Base-by-base conservation (phyloP, 2,113 vertebrate species). In the Eulemur rufifrons region DNA sequence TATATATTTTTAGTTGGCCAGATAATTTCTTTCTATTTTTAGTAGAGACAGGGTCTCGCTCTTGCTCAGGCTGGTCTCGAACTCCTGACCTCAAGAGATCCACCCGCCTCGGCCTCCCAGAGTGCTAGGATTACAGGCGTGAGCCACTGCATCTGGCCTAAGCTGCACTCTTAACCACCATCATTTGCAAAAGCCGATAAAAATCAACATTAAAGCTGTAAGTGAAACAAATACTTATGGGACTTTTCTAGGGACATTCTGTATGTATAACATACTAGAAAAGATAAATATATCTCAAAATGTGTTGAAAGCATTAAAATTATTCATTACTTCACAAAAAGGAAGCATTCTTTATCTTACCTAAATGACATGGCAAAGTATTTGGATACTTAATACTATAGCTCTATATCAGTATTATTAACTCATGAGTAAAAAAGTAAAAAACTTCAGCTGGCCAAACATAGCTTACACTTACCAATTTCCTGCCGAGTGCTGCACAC, bases 401-500 rank as follows among this genome's bases (percentile, higher is more conserved):
- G 37, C 17, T 63, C 42, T 76, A 4, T 27, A 54, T 56, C 9
- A 52, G 42, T 42, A 89, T 34, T 50, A 74, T 5, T 71, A 12
- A 12, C 42, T 18, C 68, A 47, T 52, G 9, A 91, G 47, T 68
- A 34, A 86, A 80, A 86, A 78, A 23, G n/a, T 74, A 42, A 80
- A 90, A 77, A 88, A n/a, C 11, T 42, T 45, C 17, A 78, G 50
- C 76, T 78, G 34, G 23, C 27, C 80, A 68, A 73, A 92, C 27
- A 47, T 0, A 78, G 32, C 27, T 94, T 9, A 6, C 39, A 96
- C 99, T 99, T 98, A 99, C 99, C 99, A 68, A 99, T 99, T 97
- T 99, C 99, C 96, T 99, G 99, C 96, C 99, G 99, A 50, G 99
- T 99, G 98, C 99, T 99, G 97, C 99, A 99, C 63, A 99, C 99